Base-by-base conservation (phyloP, 2,113 vertebrate species). In the Lipophrys pholis region DNA sequence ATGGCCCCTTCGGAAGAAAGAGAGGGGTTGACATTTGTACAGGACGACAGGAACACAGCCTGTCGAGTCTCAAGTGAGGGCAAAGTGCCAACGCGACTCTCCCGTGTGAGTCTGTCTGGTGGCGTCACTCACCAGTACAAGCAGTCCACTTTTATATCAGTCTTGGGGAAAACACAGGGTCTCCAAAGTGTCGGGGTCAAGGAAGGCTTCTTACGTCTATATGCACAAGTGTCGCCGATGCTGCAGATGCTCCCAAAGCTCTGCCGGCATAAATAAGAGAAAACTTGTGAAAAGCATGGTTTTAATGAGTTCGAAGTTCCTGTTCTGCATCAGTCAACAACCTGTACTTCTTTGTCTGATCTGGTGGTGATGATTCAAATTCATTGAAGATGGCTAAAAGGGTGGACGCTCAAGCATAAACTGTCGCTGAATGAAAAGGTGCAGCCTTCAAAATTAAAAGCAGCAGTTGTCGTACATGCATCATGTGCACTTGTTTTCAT, bases 1-100 rank as follows among this genome's bases (percentile, higher is more conserved):
- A 67, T n/a, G 17, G 53, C 40, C 49, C 0, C 7, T 36, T 75
- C 50, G 56, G 59, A 53, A 78, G 69, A 83, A 81, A 69, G 39
- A 15, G 38, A 40, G 48, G 79, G 70, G 73, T 79, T 9, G 48
- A 76, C 64, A 59, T 69, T 60, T 42, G 48, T 54, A 17, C 35
- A 9, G 68, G 61, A 69, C 69, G 61, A 61, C 49, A 79, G 71
- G 59, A 82, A 38, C 38, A 54, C 3, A 11, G 3, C 38, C 41
- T 70, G 48, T 64, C 8, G 56, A 59, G 69, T 60, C 43, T 55
- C 2, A 45, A 66, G 40, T 53, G 59, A 55, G 42, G 51, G 35
- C 49, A 46, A n/a, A 45, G 15, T 43, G 49, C 39, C 54, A n/a
- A 17, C 57, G 53, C 14, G 15, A 7, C 8, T 3, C 58, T 52